Evolutionary conservation across 2,113 vertebrate genomes (phyloP).

Genomic region (Centropristis striata): DNA sequence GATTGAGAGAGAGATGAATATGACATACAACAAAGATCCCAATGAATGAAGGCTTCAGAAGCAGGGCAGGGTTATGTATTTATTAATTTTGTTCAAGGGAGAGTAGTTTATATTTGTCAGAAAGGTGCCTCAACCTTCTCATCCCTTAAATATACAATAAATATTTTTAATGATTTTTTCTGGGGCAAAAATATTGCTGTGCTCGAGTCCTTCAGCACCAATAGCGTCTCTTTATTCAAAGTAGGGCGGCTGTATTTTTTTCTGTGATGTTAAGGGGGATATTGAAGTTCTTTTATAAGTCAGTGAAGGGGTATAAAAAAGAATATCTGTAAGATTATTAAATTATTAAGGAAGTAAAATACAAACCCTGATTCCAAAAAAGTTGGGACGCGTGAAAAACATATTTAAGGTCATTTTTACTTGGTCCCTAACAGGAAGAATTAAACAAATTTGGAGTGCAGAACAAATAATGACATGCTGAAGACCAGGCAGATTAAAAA

Average conservation of each 20-base stretch:
- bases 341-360: too few relatives aligned
- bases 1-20: too few relatives aligned
- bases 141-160: too few relatives aligned
- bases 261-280: not conserved
- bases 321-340: not conserved
- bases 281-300: not conserved
- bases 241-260: not conserved
- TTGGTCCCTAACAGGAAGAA: too few relatives aligned
- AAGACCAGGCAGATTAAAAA: too few relatives aligned
- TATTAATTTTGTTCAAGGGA: not conserved
- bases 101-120: not conserved
- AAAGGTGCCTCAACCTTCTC: not conserved
- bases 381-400: too few relatives aligned
- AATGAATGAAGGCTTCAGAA: not conserved
- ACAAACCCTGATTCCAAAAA: too few relatives aligned
- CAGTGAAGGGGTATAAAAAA: not conserved
- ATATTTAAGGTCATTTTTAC: too few relatives aligned
- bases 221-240: not conserved
- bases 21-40: too few relatives aligned
- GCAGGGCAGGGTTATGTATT: not conserved
- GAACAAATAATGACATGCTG: too few relatives aligned
- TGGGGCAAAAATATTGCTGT: not conserved
- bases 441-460: too few relatives aligned
- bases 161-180: not conserved
- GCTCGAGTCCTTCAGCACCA: not conserved